Evolutionary conservation across 2,797 vertebrate genomes (phyloP).

Genomic region (Antennarius maculatus): DNA sequence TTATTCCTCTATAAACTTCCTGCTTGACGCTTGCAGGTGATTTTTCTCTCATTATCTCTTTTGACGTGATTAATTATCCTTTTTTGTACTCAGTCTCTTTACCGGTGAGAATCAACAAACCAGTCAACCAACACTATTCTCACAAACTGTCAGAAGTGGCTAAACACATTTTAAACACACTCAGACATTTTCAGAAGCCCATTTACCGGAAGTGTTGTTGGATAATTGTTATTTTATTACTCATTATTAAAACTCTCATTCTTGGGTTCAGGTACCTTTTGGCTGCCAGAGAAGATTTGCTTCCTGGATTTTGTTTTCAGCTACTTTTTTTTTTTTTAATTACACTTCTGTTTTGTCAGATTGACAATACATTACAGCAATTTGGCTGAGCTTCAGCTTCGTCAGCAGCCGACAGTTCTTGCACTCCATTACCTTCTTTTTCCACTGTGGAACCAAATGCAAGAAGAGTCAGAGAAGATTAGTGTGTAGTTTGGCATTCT

Average conservation of each 20-base stretch:
- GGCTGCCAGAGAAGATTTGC: slow-evolving; percentile 9
- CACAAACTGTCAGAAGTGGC: neutral
- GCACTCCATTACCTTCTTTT: slow-evolving; percentile 11
- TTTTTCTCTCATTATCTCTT: neutral
- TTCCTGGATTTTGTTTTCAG: slow-evolving; percentile 23
- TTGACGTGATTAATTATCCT: no score
- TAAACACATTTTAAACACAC: slow-evolving; percentile 13
- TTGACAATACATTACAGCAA: slow-evolving; percentile 50
- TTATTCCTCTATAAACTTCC: neutral
- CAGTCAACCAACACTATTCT: no score
- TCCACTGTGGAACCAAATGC: slow-evolving; percentile 11
- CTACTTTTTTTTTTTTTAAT: slow-evolving; percentile 40
- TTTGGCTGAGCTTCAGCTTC: slow-evolving; percentile 50
- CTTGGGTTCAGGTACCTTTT: slow-evolving; percentile 19
- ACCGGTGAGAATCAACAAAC: neutral
- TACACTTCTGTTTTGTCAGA: slow-evolving; percentile 43
- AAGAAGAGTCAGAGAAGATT: slow-evolving; percentile 20
- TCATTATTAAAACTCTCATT: slow-evolving; percentile 5
- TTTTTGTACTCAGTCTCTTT: neutral
- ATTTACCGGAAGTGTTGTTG: slow-evolving; percentile 27
- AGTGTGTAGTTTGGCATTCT: slow-evolving; percentile 26
- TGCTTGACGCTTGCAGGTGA: neutral
- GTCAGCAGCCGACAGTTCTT: slow-evolving; percentile 49
- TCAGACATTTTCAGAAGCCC: slow-evolving; percentile 4
- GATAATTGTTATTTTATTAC: slow-evolving; percentile 40